A percentile compares a stretch with the other conserved stretches of the same genome.
These are phyloP conservation scores for Glossophaga mutica DNA, from an alignment of 2,797 vertebrate genomes.

Conservation along the genomic window DNA sequence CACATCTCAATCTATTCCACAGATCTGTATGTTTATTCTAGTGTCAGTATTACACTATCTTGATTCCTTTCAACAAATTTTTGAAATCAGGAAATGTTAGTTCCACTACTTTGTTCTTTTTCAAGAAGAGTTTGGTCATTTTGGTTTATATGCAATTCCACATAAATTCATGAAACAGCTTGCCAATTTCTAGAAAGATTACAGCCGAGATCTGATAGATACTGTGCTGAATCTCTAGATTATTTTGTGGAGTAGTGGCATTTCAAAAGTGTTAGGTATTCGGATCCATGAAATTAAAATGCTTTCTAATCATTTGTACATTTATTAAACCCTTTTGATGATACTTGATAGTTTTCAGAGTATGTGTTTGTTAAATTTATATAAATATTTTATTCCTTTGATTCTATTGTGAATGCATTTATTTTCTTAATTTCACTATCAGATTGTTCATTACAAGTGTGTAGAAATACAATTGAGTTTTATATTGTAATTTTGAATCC, in stretches of 20 bases:
- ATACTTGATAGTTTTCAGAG: background rate
- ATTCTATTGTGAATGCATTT: background rate
- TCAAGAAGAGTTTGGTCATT: background rate
- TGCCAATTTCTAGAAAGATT: background rate
- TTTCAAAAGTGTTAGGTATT: background rate
- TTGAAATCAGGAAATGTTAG: background rate
- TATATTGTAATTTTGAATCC: background rate
- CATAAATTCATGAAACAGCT: background rate
- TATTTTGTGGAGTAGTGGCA: background rate
- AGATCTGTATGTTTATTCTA: background rate
- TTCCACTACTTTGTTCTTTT: background rate
- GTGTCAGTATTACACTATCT: background rate
- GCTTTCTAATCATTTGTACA: background rate
- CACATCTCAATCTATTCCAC: background rate
- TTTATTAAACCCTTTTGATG: background rate
- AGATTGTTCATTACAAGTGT: background rate
- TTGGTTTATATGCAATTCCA: background rate
- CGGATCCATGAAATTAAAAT: background rate
- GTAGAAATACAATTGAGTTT: too few species aligned
- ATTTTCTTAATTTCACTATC: background rate
- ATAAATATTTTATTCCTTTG: background rate
- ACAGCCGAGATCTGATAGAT: background rate
- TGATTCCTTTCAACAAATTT: background rate
- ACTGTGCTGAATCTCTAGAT: background rate
- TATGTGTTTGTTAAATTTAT: background rate